Percentiles rank a stretch among this genome's conserved stretches.
Conservation (phyloP, 2,888 invertebrate genomes). For the Labia minor region DNA sequence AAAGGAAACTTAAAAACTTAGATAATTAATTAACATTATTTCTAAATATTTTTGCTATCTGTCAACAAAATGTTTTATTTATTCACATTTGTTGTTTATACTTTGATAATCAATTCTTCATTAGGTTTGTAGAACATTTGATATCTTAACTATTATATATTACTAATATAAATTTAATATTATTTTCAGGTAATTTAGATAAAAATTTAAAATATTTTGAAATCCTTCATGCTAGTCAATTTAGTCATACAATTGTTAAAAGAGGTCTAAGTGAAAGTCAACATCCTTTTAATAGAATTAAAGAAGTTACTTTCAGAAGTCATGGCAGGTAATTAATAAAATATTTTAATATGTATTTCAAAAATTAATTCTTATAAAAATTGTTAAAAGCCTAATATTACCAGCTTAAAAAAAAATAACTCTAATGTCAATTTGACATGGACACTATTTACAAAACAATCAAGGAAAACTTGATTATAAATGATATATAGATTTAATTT, state of each 20-base stretch:
- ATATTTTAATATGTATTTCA: neutral
- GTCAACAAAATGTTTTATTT: no score
- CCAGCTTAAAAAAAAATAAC: neutral
- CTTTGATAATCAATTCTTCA: no score
- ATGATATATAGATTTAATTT: no score
- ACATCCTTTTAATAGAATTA: constrained; percentile 78
- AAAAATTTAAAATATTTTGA: constrained; percentile 74
- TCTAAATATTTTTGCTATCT: no score
- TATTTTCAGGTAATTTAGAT: constrained; percentile 60
- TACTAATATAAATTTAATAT: no score
- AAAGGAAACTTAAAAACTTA: no score
- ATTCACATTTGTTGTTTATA: no score
- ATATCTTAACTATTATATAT: constrained; percentile 27
- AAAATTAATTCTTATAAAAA: neutral
- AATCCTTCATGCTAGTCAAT: constrained; percentile 59
- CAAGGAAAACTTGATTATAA: no score
- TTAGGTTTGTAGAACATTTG: neutral
- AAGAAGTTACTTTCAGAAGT: constrained; percentile 72
- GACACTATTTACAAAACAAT: no score
- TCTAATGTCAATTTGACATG: neutral
- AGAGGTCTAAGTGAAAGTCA: constrained; percentile 66
- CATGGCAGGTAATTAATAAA: constrained; percentile 47
- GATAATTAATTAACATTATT: no score
- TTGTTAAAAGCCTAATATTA: neutral
- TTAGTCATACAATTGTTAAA: constrained; percentile 70